Base-by-base conservation (phyloP, 1,140 invertebrate genomes). In the Halictus rubicundus region DNA sequence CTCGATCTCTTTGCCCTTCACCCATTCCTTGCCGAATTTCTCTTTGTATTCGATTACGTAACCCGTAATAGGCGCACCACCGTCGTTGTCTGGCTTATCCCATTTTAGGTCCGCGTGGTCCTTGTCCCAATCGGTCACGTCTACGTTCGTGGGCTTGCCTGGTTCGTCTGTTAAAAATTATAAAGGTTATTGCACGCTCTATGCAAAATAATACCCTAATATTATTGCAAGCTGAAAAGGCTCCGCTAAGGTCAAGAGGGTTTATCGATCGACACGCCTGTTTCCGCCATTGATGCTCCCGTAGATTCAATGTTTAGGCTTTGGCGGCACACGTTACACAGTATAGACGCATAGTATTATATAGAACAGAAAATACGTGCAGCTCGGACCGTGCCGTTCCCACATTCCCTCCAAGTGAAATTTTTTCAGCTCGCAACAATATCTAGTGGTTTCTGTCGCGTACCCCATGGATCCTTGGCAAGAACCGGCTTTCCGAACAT, bases 401-500 rank as follows among this genome's bases (percentile, higher is more conserved):
- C n/a, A n/a, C n/a, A n/a, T n/a, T n/a, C n/a, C n/a, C n/a, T n/a
- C n/a, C n/a, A n/a, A n/a, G n/a, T n/a, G n/a, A n/a, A 32, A 32
- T 32, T 5, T 32, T 32, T 32, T 32, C 32, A 1, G 3, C 32
- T 32, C 1, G 32, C 32, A 32, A 52, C 2, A 16, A 19, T 19
- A 16, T 61, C 19, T 54, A 12, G 16, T 10, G 12, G 42, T 19
- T n/a, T 8, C 21, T 37, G 16, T 42, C 6, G 16, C 52, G 3
- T 94, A 98, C 97, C 98, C 97, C 98, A 99, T 84, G 98, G 98
- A 96, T 99, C 98, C 93, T 99, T 99, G 54, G 98, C 98, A 63
- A 99, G 92, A 39, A 98, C 96, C 42, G 97, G 95, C 90, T 97
- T 98, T 78, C 94, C 96, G 88, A 98, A 97, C 12, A 96, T 93